Evolutionary conservation across 2,113 vertebrate genomes (phyloP).

Genomic region (Chitala chitala): DNA sequence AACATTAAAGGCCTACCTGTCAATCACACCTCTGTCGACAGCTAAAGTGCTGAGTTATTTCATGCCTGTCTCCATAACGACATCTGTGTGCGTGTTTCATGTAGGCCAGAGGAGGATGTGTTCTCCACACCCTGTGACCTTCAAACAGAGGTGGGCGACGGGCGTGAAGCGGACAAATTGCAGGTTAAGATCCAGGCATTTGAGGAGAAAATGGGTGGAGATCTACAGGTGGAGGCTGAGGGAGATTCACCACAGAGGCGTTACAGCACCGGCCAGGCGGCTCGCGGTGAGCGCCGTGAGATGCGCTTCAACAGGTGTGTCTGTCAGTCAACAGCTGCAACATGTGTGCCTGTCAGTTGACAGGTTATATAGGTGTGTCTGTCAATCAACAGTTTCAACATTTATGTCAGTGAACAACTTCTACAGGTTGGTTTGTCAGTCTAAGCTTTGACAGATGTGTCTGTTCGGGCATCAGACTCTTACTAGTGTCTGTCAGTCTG

Average conservation of each 20-base stretch:
- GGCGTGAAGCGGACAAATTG: slow-evolving; percentile 60
- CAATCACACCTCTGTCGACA: too few species aligned
- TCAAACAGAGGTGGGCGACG: slow-evolving; percentile 39
- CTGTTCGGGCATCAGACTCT: neutral
- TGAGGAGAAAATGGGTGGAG: slow-evolving; percentile 65
- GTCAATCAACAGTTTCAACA: neutral
- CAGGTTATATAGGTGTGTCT: neutral
- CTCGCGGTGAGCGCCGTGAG: slow-evolving; percentile 72
- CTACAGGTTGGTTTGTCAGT: neutral
- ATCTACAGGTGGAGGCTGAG: slow-evolving; percentile 54
- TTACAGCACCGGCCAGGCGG: slow-evolving; percentile 71
- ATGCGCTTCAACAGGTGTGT: slow-evolving; percentile 81
- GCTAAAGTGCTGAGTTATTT: too few species aligned
- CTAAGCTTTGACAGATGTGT: neutral
- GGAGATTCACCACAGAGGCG: slow-evolving; percentile 59
- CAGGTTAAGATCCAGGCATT: slow-evolving; percentile 75
- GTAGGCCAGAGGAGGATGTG: slow-evolving; percentile 40
- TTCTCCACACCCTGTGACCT: slow-evolving; percentile 39
- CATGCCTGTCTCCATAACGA: too few species aligned
- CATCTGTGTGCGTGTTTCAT: slow-evolving; percentile 26
- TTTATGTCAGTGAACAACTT: neutral
- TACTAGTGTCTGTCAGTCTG: neutral
- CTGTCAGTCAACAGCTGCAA: neutral
- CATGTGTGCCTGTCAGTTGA: neutral
- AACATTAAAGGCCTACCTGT: too few species aligned